phyloP scores from a whole-genome alignment of 2,797 vertebrate species.

The Nasua narica region DNA sequence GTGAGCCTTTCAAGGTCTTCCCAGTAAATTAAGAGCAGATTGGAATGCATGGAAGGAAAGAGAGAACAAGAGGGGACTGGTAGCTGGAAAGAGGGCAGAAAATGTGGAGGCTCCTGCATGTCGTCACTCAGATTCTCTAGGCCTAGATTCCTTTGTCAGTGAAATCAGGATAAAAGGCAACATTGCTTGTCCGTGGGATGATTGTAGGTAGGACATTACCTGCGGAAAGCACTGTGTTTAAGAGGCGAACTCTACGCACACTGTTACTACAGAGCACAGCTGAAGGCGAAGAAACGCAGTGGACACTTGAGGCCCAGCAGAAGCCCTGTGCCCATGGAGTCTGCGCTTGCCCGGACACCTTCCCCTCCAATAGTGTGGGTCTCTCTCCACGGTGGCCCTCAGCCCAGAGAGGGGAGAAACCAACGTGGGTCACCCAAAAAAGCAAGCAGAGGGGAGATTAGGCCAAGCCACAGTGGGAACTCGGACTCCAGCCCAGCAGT shows the following conservation, averaged over 20 bases:
- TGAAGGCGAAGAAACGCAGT: background rate
- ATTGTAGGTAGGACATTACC: fast-evolving
- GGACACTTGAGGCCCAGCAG: background rate
- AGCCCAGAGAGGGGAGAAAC: slow-evolving; percentile 38
- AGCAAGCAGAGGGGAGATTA: slow-evolving; percentile 60
- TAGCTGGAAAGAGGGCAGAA: background rate
- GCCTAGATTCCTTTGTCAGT: background rate
- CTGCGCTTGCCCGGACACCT: background rate
- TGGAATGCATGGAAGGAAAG: background rate
- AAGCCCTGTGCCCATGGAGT: background rate
- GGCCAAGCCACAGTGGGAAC: slow-evolving; percentile 75
- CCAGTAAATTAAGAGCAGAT: background rate
- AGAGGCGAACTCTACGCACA: too few relatives aligned
- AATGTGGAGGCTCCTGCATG: background rate
- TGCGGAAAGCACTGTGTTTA: background rate
- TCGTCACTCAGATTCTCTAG: background rate
- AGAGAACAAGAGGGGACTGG: background rate
- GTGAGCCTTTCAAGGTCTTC: background rate
- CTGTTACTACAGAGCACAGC: background rate
- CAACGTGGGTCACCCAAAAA: slow-evolving; percentile 62
- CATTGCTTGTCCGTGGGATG: background rate
- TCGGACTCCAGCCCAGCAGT: slow-evolving; percentile 38
- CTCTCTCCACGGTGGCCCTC: background rate
- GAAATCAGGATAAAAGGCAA: background rate
- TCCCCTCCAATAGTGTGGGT: background rate